Base-by-base conservation (phyloP, 2,888 invertebrate genomes). In the Scaptomyza parva region DNA sequence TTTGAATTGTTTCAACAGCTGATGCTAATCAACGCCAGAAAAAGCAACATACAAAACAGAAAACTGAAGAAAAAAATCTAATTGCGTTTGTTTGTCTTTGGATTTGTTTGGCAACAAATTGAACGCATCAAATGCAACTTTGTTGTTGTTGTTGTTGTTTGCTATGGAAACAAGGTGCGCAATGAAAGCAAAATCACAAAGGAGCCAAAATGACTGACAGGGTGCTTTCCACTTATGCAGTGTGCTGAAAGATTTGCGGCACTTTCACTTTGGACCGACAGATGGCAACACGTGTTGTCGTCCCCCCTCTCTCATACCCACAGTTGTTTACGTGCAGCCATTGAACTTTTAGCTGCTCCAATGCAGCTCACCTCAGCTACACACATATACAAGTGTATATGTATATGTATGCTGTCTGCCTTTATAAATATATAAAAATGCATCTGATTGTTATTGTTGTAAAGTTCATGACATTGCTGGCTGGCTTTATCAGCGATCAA, bases 61-160 rank as follows among this genome's bases (percentile, higher is more conserved):
- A n/a, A n/a, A n/a, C n/a, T n/a, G n/a, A 51, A n/a, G 4, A 14
- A 8, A 37, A 65, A 71, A 66, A 61, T 3, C 50, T 54, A 57
- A 51, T 52, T 64, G 64, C 64, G 54, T 68, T 76, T 78, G 69
- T 74, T 68, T 78, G 83, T 70, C 58, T 82, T 84, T 71, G 70
- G 76, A 83, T 81, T 85, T 87, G 85, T 84, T 83, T 83, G 85
- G 78, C 87, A 85, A 87, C 82, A 87, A 83, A 83, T 83, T 87
- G 87, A 78, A 87, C 76, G 69, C 85, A 85, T 87, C 82, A 83
- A 70, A 70, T 69, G 76, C 76, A 78, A 63, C 63, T 51, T 58
- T 70, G 40, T 54, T 37, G 14, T 9, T 37, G 14, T 17, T 57
- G 50, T 48, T 53, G 26, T 33, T 61, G 14, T 20, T 58, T 54